Percentiles rank a stretch among this genome's conserved stretches.
These are phyloP conservation scores for Eristalinus sepulchralis DNA, from an alignment of 2,888 invertebrate genomes.

Conservation along the genomic window DNA sequence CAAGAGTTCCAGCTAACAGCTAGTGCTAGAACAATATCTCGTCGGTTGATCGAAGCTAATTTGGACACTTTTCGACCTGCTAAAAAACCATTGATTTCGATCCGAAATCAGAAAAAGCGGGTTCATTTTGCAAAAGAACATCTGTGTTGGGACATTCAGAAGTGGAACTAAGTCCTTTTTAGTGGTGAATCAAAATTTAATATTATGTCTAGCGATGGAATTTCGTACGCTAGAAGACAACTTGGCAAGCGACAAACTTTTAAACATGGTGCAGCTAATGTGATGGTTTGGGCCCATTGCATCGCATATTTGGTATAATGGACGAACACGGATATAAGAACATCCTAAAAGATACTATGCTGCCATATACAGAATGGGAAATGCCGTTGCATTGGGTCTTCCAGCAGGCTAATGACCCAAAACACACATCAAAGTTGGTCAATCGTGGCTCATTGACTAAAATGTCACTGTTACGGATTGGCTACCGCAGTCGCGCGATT, in stretches of 20 bases:
- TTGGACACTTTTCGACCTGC: background rate
- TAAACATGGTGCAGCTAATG: background rate
- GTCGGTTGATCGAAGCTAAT: background rate
- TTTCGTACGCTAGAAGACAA: background rate
- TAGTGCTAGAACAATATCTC: background rate
- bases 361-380: background rate
- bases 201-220: background rate
- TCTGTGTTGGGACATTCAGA: background rate
- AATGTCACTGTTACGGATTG: no score
- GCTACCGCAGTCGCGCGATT: no score
- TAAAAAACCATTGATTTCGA: background rate
- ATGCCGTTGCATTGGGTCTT: no score
- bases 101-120: background rate
- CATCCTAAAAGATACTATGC: background rate
- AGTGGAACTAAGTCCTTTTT: background rate
- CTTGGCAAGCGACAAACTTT: background rate
- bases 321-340: background rate
- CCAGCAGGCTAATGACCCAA: no score
- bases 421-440: no score
- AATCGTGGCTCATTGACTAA: no score
- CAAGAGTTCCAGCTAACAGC: background rate
- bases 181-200: background rate
- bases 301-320: background rate
- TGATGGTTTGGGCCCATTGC: background rate
- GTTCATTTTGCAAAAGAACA: background rate